phyloP scores from a whole-genome alignment of 2,113 vertebrate genomes.

The Thalassarche chlororhynchos region DNA sequence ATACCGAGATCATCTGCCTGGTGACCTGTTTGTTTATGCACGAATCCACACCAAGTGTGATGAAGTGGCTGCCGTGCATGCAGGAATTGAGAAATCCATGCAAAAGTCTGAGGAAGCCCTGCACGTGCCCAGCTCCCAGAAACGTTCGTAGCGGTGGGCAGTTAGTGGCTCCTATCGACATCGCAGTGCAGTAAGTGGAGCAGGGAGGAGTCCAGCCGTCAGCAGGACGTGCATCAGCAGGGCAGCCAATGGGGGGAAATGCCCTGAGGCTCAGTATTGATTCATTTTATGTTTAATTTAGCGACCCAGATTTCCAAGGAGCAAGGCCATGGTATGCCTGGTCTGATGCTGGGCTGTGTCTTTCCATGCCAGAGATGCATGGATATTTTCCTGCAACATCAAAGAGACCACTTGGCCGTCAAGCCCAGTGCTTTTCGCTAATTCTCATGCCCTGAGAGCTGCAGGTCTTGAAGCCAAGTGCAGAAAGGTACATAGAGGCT shows the following conservation, averaged over 20 bases:
- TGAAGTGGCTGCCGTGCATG: neutral
- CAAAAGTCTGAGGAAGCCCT: neutral
- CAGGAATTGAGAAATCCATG: neutral
- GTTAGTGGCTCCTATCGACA: neutral
- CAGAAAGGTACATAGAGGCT: neutral
- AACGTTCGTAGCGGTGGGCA: neutral
- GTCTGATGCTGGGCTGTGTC: neutral
- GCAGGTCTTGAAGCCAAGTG: neutral
- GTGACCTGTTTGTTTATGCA: neutral
- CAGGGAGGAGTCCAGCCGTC: neutral
- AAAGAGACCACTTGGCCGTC: neutral
- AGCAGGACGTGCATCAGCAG: neutral
- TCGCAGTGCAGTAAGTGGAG: conserved; percentile 28
- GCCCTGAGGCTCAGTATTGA: conserved; percentile 44
- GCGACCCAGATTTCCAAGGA: conserved; percentile 46
- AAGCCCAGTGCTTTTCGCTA: neutral
- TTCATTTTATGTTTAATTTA: conserved; percentile 61
- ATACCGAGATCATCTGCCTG: neutral
- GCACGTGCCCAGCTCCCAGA: neutral
- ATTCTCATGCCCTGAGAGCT: neutral
- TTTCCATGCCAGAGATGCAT: neutral
- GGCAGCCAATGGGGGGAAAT: conserved; percentile 46
- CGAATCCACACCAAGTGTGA: neutral
- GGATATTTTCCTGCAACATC: neutral
- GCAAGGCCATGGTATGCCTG: neutral